Evolutionary conservation across 1,140 invertebrate genomes (phyloP), one percentile per base, ranked within the genome.

Genomic region (Ruditapes philippinarum): DNA sequence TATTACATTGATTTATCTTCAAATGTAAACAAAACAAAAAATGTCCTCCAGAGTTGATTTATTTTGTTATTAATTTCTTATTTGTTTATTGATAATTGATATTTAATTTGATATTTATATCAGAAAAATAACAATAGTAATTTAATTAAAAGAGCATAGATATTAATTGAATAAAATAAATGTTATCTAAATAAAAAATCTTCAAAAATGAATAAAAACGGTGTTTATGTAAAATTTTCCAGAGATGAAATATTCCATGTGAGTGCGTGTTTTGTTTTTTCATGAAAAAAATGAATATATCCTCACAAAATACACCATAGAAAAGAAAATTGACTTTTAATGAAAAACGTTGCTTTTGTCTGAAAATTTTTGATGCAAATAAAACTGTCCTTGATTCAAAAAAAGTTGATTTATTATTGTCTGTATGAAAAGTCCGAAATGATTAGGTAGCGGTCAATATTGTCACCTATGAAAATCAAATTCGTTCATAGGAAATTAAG

Each of bases 381-480:
- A 74, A n/a, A 9, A 74, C 31, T 33, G 42, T 74, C 31, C 70
- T 74, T 40, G 38, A 78, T 78, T 17, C 38, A 25, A 78, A 78
- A 19, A 78, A 49, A 78, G 45, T 78, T 78, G 73, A 78, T 33
- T 78, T 42, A 11, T 25, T 78, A 49, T 49, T 78, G 31, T 28
- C 4, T 14, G 31, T 49, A 22, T 49, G 73, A 31, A 78, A 78
- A 78, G 28, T 7, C 49, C 22, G 73, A 9, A 49, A 45, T 78
- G 73, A 78, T 31, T 22, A 78, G 31, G 0, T 78, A 14, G 22
- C 38, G 45, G 73, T 45, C 11, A 78, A 31, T 49, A 78, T 78
- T 78, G 73, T 78, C 5, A 42, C 68, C 11, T 36, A 40, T 73
- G 25, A 78, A 49, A 31, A 51, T 33, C 25, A 78, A 78, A 45